Percentiles rank a stretch among this genome's conserved stretches.
phyloP scores from a whole-genome alignment of 2,888 invertebrate species.

The Euzophera pinguis region DNA sequence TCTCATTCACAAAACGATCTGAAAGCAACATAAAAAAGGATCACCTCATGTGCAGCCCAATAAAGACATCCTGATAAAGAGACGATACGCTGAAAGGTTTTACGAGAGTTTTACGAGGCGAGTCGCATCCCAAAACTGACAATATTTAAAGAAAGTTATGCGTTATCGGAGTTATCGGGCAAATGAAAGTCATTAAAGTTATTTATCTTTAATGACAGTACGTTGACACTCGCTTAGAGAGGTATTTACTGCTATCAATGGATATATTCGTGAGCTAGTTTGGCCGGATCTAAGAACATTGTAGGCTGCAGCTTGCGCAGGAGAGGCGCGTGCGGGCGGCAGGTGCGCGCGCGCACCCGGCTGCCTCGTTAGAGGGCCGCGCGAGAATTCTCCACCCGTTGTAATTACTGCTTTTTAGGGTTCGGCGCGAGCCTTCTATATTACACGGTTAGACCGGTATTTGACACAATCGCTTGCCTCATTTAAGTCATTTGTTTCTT shows the following conservation, averaged over 20 bases:
- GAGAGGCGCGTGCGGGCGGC: conserved; percentile 43
- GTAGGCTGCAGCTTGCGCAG: conserved; percentile 13
- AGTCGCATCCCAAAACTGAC: conserved; percentile 27
- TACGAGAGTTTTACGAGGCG: conserved; percentile 31
- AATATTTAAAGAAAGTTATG: conserved; percentile 29
- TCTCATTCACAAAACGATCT: neutral
- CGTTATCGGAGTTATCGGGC: conserved; percentile 23
- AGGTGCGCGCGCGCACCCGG: conserved; percentile 70
- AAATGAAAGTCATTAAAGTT: conserved; percentile 28
- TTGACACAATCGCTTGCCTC: neutral
- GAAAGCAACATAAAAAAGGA: conserved; percentile 1
- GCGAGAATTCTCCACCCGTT: conserved; percentile 54
- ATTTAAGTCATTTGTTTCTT: neutral
- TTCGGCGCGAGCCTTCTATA: conserved; percentile 22
- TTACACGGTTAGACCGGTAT: conserved; percentile 5
- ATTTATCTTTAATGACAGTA: conserved; percentile 29
- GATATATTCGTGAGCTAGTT: conserved; percentile 27
- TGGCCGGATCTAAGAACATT: conserved; percentile 20
- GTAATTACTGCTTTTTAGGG: conserved; percentile 55
- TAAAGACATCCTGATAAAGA: conserved; percentile 12
- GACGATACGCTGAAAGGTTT: conserved; percentile 16
- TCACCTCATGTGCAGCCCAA: neutral
- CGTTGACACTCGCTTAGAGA: conserved; percentile 31
- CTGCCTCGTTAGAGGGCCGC: conserved; percentile 45
- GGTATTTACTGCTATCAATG: conserved; percentile 32